Base-by-base conservation (phyloP, 2,888 invertebrate species). In the Phlogophora meticulosa region DNA sequence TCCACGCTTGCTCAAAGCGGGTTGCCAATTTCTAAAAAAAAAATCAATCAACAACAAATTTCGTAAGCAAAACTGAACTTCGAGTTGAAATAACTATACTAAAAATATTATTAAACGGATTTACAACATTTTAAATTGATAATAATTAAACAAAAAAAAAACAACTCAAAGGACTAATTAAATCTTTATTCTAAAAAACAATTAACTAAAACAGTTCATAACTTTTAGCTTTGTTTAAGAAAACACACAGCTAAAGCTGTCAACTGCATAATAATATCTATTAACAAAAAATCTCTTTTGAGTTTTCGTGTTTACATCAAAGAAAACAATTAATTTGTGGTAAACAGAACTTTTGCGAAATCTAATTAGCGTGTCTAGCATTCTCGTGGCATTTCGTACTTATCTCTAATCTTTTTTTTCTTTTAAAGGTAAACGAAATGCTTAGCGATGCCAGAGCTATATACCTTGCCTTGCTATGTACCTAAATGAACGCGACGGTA, bases 331-430 rank as follows among this genome's bases (percentile, higher is more conserved):
- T 57, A 61, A 43, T 57, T 53, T 34, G 2, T 34, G 43, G 11
- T 56, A 13, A 55, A 40, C 45, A 58, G 9, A 73, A 67, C 10
- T 57, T 72, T 55, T 17, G 38, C 43, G 15, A 61, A 74, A 72
- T 61, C 46, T 74, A 62, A 72, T 72, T 68, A 72, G 61, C 62
- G 46, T 68, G 42, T 72, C 56, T 72, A 60, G 68, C 15, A 20
- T 61, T 56, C 52, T 45, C 56, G 56, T 74, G 43, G 46, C 52
- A 57, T 61, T 72, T 61, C 15, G 15, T 32, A 38, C 34, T 56
- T 68, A 61, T 74, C 51, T 68, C 45, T 56, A 51, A 67, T 72
- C 45, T 59, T 52, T 60, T 32, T 15, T 36, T 56, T 70, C 22
- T 52, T 71, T 49, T 34, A 57, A 32, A 53, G 17, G 38, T 51